Conservation (phyloP, 2,888 invertebrate genomes). For the Malthinus flaveolus region DNA sequence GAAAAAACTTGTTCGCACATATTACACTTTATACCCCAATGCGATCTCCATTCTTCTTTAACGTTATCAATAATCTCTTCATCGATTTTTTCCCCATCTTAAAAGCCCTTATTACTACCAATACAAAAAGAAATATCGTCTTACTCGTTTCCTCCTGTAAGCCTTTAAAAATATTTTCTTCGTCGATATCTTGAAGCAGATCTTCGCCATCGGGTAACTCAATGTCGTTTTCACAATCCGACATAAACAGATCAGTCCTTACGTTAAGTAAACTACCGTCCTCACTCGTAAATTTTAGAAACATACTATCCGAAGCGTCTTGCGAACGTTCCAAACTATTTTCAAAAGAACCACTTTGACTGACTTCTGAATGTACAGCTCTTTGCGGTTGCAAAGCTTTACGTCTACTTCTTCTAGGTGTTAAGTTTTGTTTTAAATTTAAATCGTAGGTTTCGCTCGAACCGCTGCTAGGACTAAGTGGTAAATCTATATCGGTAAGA, state of each 20-base stretch:
- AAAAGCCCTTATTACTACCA: not conserved
- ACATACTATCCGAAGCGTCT: conserved; percentile 35
- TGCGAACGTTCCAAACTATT: conserved; percentile 46
- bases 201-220: conserved; percentile 41
- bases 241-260: conserved; percentile 30
- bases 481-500: conserved; percentile 31
- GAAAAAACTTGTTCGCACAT: conserved; percentile 59
- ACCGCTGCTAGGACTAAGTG: conserved; percentile 27
- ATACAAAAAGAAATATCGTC: conserved; percentile 2
- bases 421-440: conserved; percentile 25
- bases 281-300: conserved; percentile 12
- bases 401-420: conserved; percentile 43
- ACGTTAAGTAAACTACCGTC: conserved; percentile 16
- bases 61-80: conserved; percentile 56
- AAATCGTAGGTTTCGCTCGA: conserved; percentile 29
- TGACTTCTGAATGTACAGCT: conserved; percentile 43
- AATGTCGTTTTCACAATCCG: conserved; percentile 33
- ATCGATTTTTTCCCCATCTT: conserved; percentile 46
- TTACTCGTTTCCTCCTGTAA: conserved; percentile 47
- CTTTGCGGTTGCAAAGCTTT: conserved; percentile 48
- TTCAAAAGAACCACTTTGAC: conserved; percentile 38
- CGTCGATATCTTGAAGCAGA: conserved; percentile 43
- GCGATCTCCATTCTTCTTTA: conserved; percentile 52
- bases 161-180: conserved; percentile 49
- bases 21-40: conserved; percentile 61